Base-by-base conservation (phyloP, 2,888 invertebrate species). In the Drosophila algonquin region DNA sequence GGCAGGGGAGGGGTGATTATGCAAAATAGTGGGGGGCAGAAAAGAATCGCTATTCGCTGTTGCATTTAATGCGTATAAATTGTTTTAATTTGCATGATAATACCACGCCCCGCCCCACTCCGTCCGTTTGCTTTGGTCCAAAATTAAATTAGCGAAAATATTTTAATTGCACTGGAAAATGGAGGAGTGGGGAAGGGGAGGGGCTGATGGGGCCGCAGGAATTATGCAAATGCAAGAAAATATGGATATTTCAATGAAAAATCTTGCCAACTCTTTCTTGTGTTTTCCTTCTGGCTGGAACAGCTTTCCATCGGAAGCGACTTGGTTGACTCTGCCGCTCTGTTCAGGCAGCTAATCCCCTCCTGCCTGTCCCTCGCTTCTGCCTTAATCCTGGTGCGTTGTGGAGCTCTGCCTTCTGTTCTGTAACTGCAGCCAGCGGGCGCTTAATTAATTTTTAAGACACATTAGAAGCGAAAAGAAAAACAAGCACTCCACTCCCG, bases 361-460 rank as follows among this genome's bases (percentile, higher is more conserved):
- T 40, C 14, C 70, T 40, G 12, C 7, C 24, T 30, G 32, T 10
- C 27, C 10, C 10, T 27, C 16, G 12, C 9, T 24, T 12, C 35
- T 6, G 35, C 35, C n/a, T n/a, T n/a, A n/a, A n/a, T n/a, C n/a
- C n/a, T 40, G 35, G 0, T 18, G 18, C 21, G 21, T 21, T 35
- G 9, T 32, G 30, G 35, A 35, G 35, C 48, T 24, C 24, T 50
- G 9, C 2, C 7, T 24, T 14, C 24, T 48, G 6, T 40, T 40
- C n/a, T 40, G 40, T 14, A n/a, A 1, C n/a, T 7, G 40, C n/a
- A n/a, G 6, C 40, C 40, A n/a, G 14, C 40, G n/a, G 40, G 62
- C 62, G 63, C 77, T 81, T 87, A 85, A 81, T 81, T 87, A 87
- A 85, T 81, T 87, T 85, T 72, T 71, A 81, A 79, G 80, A 27